Evolutionary conservation across 2,113 vertebrate genomes (phyloP).

Genomic region (Verasper variegatus): DNA sequence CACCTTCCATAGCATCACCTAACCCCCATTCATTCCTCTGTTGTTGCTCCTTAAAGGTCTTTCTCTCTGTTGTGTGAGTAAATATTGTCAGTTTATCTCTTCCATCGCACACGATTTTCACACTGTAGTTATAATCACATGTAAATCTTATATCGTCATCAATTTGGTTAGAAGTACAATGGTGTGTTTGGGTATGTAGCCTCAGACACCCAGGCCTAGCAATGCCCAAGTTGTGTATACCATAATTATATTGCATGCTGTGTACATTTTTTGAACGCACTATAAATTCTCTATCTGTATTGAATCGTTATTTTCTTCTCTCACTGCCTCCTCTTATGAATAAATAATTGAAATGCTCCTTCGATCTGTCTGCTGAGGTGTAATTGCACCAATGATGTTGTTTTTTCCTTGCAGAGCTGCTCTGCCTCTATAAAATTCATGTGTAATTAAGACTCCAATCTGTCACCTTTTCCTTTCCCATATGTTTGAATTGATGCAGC

Average conservation of each 20-base stretch:
- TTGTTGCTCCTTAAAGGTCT: neutral
- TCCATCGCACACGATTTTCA: neutral
- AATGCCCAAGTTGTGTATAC: neutral
- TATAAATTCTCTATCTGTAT: neutral
- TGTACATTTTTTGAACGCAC: no score
- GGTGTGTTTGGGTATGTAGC: neutral
- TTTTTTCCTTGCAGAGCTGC: constrained; percentile 37
- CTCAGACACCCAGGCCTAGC: neutral
- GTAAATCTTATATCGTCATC: neutral
- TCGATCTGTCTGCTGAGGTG: constrained; percentile 3
- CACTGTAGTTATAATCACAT: no score
- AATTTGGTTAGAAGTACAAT: no score
- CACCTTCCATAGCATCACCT: neutral
- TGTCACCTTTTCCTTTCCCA: constrained; percentile 40
- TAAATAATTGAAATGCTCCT: constrained; percentile 23
- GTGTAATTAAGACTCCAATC: constrained; percentile 63
- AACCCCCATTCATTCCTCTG: neutral
- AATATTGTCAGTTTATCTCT: neutral
- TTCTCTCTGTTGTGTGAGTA: neutral
- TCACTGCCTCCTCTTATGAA: neutral
- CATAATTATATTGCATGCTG: neutral
- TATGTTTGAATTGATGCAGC: constrained; percentile 38
- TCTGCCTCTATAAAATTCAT: constrained; percentile 34
- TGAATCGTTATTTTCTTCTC: neutral
- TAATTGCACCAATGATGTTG: constrained; percentile 36